phyloP scores from a whole-genome alignment of 2,888 invertebrate genomes.

The Lycocerus yunnanus region DNA sequence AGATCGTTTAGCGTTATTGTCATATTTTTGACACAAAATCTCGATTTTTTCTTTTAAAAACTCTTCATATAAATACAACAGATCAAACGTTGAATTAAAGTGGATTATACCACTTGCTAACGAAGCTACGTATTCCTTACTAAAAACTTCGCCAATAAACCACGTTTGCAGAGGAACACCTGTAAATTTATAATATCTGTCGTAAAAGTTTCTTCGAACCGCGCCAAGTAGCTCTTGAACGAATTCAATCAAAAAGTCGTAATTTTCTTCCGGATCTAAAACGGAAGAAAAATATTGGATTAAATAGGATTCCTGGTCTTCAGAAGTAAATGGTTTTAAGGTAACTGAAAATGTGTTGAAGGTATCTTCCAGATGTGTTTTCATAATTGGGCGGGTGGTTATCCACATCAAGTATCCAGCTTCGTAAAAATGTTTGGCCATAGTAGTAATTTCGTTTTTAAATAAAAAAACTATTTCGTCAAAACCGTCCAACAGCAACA shows the following conservation, averaged over 20 bases:
- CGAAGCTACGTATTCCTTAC: not conserved
- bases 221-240: not conserved
- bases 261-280: not conserved
- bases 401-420: not conserved
- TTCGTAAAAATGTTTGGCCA: not conserved
- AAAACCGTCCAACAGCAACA: conserved; percentile 8
- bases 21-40: conserved; percentile 6
- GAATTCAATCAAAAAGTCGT: not conserved
- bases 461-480: conserved; percentile 5
- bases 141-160: conserved; percentile 1
- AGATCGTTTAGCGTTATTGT: not conserved
- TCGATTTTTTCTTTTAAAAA: not conserved
- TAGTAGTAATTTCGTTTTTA: not conserved
- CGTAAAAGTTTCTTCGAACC: not conserved
- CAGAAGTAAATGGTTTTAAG: not conserved
- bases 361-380: not conserved
- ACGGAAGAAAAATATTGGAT: not conserved
- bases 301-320: not conserved
- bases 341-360: conserved; percentile 4
- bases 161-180: conserved; percentile 5
- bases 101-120: not conserved
- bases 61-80: conserved; percentile 3
- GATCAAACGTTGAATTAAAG: conserved; percentile 7
- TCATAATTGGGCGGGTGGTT: conserved; percentile 13
- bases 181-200: not conserved